Base-by-base conservation (phyloP, 2,797 vertebrate genomes). In the Phalanger gymnotis region DNA sequence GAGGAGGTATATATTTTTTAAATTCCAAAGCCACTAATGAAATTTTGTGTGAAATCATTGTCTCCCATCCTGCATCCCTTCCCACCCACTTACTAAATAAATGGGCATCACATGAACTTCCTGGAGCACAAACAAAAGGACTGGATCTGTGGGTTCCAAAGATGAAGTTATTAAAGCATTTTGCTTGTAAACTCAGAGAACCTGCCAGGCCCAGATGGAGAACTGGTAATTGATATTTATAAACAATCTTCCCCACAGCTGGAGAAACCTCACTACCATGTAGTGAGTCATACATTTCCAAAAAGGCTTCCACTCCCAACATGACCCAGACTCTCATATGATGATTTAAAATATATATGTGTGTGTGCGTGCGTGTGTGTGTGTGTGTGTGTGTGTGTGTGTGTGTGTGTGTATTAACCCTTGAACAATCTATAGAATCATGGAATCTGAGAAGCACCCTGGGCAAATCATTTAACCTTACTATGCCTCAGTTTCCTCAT, bases 221-320 rank as follows among this genome's bases (percentile, higher is more conserved):
- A 92, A 94, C 25, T 96, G 95, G 93, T 94, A 96, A 96, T 92
- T 94, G 94, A 89, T 98, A 95, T 95, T 97, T 95, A 94, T 81
- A 91, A 97, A 81, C 87, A 95, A 90, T 93, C 40, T 51, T 92
- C 56, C 91, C 73, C 92, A 89, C 87, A 94, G 94, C 94, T 97
- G 92, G 94, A 92, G 93, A 90, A 93, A 92, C 91, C 96, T 90
- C 93, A 56, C 89, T 96, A 90, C 89, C 58, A 40, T 19, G 0
- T 30, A 51, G 27, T 55, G 90, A 90, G 28, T 58, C 92, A 90
- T 89, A 53, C 28, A 90, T 31, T 90, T 90, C 30, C 53, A 34
- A 90, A 34, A 90, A 30, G 90, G 51, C 40, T 87, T 27, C 28
- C 12, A 12, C 22, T 58, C 66, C 57, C n/a, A 81, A 51, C 30